These are phyloP conservation scores for Acromyrmex charruanus DNA, from an alignment of 1,140 invertebrate genomes.

Conservation along the genomic window DNA sequence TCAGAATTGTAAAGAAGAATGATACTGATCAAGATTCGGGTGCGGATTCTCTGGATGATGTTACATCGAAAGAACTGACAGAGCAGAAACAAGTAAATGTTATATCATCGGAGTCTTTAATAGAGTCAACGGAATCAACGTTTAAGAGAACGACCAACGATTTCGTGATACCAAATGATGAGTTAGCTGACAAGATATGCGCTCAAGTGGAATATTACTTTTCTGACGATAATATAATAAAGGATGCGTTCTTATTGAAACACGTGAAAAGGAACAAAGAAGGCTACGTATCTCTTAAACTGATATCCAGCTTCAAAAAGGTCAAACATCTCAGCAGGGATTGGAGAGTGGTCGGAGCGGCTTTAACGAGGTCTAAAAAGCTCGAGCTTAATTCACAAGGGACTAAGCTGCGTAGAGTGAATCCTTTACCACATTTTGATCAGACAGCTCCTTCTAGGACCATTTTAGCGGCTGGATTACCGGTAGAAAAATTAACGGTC, in stretches of 20 bases:
- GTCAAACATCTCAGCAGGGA: conserved; percentile 97
- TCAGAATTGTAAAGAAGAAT: conserved; percentile 70
- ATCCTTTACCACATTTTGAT: conserved; percentile 95
- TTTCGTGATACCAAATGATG: conserved; percentile 88
- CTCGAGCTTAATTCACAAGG: conserved; percentile 96
- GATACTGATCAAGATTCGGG: conserved; percentile 77
- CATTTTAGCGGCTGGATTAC: conserved; percentile 94
- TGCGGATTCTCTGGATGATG: conserved; percentile 73
- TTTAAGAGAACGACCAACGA: conserved; percentile 69
- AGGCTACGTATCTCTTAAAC: conserved; percentile 97
- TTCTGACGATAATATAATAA: conserved; percentile 97
- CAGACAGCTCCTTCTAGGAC: conserved; percentile 96
- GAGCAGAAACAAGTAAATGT: conserved; percentile 31
- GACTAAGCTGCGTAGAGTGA: conserved; percentile 95
- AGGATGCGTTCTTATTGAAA: conserved; percentile 97
- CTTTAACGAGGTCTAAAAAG: conserved; percentile 92
- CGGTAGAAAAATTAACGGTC: conserved; percentile 93
- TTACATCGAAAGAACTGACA: conserved; percentile 26
- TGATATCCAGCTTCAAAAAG: conserved; percentile 97
- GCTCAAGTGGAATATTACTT: conserved; percentile 97
- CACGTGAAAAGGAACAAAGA: conserved; percentile 97
- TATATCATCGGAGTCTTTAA: background rate
- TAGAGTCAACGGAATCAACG: background rate
- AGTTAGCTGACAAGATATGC: conserved; percentile 92
- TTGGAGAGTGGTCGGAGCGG: conserved; percentile 96